A percentile compares a stretch with the other conserved stretches of the same genome.
Conservation (phyloP, 2,113 vertebrate species). For the Pristiophorus japonicus region DNA sequence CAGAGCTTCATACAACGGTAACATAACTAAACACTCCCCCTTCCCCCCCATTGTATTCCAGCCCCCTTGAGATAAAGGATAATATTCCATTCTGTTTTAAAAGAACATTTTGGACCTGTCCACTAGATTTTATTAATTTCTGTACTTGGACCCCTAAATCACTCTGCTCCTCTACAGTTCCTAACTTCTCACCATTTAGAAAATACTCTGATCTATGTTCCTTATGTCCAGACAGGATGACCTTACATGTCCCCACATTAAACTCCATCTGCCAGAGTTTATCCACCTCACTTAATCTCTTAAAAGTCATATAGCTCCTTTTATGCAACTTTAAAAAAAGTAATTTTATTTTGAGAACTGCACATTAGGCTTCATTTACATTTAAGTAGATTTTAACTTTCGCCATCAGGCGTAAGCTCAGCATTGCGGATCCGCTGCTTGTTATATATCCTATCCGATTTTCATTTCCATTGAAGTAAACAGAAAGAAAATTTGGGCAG, state of each 20-base stretch:
- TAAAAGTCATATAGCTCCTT: conserved; percentile 6
- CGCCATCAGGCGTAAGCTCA: background rate
- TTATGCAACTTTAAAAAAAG: background rate
- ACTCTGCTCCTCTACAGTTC: no score
- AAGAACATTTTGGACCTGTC: no score
- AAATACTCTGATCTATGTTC: background rate
- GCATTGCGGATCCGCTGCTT: background rate
- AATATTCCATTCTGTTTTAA: no score
- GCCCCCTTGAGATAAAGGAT: no score
- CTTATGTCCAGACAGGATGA: background rate
- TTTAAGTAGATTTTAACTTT: background rate
- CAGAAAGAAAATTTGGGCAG: background rate
- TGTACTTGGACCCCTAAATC: no score
- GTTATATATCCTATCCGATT: background rate
- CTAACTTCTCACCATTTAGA: no score
- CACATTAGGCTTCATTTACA: background rate
- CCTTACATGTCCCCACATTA: background rate
- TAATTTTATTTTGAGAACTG: background rate
- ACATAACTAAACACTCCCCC: no score
- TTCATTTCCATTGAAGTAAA: background rate
- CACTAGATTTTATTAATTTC: background rate
- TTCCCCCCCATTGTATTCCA: no score
- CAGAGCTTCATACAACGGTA: no score
- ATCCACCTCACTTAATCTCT: background rate
- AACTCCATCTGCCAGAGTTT: background rate